Conservation (phyloP, 2,797 vertebrate genomes). For the Numenius phaeopus region DNA sequence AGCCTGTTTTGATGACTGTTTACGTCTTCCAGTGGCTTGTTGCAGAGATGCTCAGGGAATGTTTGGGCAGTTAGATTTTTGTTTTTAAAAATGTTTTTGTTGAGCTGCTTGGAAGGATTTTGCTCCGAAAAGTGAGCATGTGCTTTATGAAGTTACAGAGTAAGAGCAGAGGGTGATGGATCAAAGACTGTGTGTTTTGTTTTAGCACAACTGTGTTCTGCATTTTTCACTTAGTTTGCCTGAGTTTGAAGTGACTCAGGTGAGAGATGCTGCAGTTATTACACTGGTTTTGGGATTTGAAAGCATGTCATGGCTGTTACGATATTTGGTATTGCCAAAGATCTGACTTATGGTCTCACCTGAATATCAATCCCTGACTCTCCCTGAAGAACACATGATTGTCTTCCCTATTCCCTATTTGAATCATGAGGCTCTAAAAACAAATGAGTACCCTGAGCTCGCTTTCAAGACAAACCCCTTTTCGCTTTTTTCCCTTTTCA, state of each 20-base stretch:
- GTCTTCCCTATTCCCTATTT: fast-evolving
- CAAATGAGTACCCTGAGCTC: not conserved
- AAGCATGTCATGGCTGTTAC: fast-evolving
- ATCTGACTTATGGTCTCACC: not conserved
- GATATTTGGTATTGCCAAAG: not conserved
- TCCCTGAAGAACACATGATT: not conserved
- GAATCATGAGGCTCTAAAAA: not conserved
- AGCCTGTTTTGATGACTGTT: not conserved
- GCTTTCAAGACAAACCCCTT: not conserved
- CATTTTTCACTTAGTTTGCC: not conserved
- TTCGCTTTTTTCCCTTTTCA: not conserved
- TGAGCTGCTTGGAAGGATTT: not conserved
- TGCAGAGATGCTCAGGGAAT: not conserved
- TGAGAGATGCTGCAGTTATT: not conserved
- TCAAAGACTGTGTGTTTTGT: not conserved
- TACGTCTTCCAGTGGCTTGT: not conserved
- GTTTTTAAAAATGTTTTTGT: not conserved
- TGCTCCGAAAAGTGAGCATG: not conserved
- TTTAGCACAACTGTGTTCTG: not conserved
- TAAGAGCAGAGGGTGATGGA: not conserved
- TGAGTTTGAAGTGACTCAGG: fast-evolving
- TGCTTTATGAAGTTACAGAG: not conserved
- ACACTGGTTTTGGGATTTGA: fast-evolving
- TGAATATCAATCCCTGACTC: fast-evolving
- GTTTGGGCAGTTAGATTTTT: not conserved